These are phyloP conservation scores for Syngnathus scovelli DNA, from an alignment of 2,113 vertebrate genomes.

Conservation along the genomic window DNA sequence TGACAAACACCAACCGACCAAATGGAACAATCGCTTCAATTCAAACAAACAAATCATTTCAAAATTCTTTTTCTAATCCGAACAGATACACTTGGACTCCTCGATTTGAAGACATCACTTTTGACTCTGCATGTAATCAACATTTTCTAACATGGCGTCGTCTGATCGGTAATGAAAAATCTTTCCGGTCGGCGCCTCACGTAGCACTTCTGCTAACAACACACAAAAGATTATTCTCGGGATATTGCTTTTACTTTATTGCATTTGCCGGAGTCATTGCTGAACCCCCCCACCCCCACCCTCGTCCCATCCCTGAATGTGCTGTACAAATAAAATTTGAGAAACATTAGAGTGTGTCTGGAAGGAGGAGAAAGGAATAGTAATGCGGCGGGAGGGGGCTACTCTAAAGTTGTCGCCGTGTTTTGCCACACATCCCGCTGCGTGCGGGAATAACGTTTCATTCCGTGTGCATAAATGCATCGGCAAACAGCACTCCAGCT, in stretches of 20 bases:
- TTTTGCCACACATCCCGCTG: conserved; percentile 45
- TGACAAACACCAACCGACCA: neutral
- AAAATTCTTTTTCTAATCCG: neutral
- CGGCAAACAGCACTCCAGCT: conserved; percentile 38
- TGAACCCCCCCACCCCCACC: conserved; percentile 1
- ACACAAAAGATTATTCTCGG: neutral
- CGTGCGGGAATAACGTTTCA: conserved; percentile 58
- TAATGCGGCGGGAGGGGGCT: conserved; percentile 23
- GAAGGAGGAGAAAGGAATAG: conserved; percentile 33
- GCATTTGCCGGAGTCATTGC: conserved; percentile 11
- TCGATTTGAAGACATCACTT: neutral
- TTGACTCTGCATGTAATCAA: neutral
- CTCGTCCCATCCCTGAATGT: conserved; percentile 29
- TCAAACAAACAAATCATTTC: neutral
- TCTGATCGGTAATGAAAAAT: conserved; percentile 2
- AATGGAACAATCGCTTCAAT: neutral
- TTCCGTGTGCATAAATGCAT: conserved; percentile 58
- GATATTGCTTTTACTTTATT: conserved; percentile 5
- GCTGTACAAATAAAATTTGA: conserved; percentile 51
- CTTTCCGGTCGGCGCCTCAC: neutral
- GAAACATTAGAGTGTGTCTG: conserved; percentile 32
- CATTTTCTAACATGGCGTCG: neutral
- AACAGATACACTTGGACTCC: neutral
- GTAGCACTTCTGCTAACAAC: neutral
- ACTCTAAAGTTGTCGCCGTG: conserved; percentile 42